Conservation (phyloP, 1,140 invertebrate species). For the Chymomyza costata region DNA sequence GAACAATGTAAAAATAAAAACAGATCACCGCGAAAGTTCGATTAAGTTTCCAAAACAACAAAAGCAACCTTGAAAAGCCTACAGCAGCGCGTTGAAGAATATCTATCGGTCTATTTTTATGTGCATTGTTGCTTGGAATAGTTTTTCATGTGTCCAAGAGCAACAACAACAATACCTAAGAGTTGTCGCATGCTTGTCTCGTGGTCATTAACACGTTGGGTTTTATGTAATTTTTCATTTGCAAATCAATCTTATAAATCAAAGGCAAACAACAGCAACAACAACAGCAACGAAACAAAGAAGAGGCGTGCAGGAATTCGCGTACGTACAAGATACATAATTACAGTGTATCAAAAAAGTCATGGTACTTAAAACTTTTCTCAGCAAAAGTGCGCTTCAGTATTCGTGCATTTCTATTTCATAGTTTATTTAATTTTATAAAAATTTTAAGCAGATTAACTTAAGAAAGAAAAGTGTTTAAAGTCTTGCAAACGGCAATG, state of each 20-base stretch:
- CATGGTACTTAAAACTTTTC: no score
- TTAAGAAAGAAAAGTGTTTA: no score
- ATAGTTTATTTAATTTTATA: no score
- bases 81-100: constrained; percentile 22
- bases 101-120: constrained; percentile 65
- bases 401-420: no score
- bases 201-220: constrained; percentile 44
- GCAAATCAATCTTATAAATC: no score
- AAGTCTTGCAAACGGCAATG: no score
- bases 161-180: constrained; percentile 19
- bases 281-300: constrained; percentile 23
- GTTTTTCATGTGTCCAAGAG: constrained; percentile 54
- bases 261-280: no score
- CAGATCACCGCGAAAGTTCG: constrained; percentile 40
- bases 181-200: constrained; percentile 4
- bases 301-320: constrained; percentile 49
- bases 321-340: constrained; percentile 4
- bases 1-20: constrained; percentile 60
- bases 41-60: constrained; percentile 50
- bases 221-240: constrained; percentile 1
- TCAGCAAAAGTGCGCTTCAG: no score
- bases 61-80: constrained; percentile 66
- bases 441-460: no score
- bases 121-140: constrained; percentile 39
- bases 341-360: no score